phyloP scores from a whole-genome alignment of 2,888 invertebrate species.

The Onthophagus sagittarius region DNA sequence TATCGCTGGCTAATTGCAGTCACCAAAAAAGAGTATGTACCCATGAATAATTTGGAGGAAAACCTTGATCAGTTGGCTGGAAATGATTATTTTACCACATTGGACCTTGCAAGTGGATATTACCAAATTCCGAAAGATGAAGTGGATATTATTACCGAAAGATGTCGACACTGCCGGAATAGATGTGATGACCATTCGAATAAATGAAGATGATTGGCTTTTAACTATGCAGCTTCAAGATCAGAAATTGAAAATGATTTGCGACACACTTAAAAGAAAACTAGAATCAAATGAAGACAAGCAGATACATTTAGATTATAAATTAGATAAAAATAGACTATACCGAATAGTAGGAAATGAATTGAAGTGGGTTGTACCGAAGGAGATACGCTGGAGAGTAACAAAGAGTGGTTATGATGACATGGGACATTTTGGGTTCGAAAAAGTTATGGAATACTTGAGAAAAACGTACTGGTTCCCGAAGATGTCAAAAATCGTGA shows the following conservation, averaged over 20 bases:
- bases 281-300: background rate
- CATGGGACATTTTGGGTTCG: constrained; percentile 11
- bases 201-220: constrained; percentile 25
- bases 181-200: constrained; percentile 15
- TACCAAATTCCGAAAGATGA: too few species aligned
- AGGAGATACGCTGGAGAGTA: constrained; percentile 11
- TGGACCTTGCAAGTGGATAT: constrained; percentile 34
- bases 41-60: constrained; percentile 34
- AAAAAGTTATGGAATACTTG: background rate
- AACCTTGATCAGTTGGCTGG: constrained; percentile 28
- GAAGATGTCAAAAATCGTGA: constrained; percentile 24
- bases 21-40: constrained; percentile 33
- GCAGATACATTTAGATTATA: constrained; percentile 19
- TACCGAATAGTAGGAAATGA: constrained; percentile 14
- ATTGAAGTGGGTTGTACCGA: constrained; percentile 26
- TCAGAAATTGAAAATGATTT: constrained; percentile 19
- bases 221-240: constrained; percentile 7
- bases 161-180: constrained; percentile 15
- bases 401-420: constrained; percentile 6
- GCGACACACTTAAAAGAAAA: constrained; percentile 18
- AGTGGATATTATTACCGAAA: too few species aligned
- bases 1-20: constrained; percentile 27
- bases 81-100: constrained; percentile 29
- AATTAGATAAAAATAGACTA: constrained; percentile 13
- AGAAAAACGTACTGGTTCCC: constrained; percentile 4